Percentiles rank a stretch among this genome's conserved stretches.
Conservation (phyloP, 2,888 invertebrate species). For the Zhuqinia jingwanae region DNA sequence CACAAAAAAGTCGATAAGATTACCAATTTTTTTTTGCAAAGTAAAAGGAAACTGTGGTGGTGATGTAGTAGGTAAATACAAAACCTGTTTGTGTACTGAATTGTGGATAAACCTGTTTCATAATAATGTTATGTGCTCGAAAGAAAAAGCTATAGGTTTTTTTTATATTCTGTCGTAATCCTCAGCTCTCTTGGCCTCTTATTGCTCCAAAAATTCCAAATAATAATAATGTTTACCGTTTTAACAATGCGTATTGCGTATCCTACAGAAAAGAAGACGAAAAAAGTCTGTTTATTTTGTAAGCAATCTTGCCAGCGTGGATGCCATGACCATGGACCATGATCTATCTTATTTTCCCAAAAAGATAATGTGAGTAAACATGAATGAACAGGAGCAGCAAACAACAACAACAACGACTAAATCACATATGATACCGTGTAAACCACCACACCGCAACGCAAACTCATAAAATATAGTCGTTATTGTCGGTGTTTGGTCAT, state of each 20-base stretch:
- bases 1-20: no score
- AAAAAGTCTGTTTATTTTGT: no score
- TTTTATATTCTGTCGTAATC: no score
- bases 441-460: no score
- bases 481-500: background rate
- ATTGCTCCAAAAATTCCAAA: background rate
- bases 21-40: background rate
- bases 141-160: no score
- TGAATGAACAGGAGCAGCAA: background rate
- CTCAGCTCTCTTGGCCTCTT: no score
- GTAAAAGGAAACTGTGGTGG: background rate
- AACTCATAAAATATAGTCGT: background rate
- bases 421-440: background rate
- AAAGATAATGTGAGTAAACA: constrained; percentile 9
- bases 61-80: background rate
- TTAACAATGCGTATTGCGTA: constrained; percentile 23
- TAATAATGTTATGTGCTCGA: no score
- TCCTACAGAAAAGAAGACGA: no score
- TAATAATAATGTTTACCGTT: constrained; percentile 8
- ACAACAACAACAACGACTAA: background rate
- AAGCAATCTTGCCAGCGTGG: background rate
- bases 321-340: background rate
- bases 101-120: no score
- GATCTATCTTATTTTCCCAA: background rate
- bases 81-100: constrained; percentile 31